Base-by-base conservation (phyloP, 2,888 invertebrate genomes). In the Panorpa germanica region DNA sequence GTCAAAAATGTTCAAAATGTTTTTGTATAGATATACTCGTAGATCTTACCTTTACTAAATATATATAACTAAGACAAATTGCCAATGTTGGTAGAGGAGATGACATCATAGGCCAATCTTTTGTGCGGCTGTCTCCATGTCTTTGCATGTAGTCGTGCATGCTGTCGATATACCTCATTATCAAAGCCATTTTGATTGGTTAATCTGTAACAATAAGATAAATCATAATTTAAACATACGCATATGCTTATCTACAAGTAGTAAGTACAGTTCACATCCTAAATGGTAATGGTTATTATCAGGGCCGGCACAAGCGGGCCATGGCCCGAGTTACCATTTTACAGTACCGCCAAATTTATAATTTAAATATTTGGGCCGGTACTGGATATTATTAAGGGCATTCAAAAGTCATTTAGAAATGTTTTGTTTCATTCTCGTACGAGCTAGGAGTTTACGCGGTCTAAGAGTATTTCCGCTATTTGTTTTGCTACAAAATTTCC, bases 101-200 rank as follows among this genome's bases (percentile, higher is more conserved):
- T 48, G 80, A 76, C 86, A 95, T 91, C 61, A 93, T 65, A 47
- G 80, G 72, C 83, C 83, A 91, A 56, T 76, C 70, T 55, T 81
- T 82, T 45, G 90, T 85, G 50, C 93, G 67, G 38, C 73, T 64
- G 63, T 85, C 82, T 63, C 80, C 75, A 62, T 78, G 66, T 65
- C 72, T 74, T 55, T 81, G 73, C 66, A 82, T 68, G 53, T 74
- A 70, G 53, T 67, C 65, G 57, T 80, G 73, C 59, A 82, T 70
- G 53, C 66, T 67, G 54, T 75, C 72, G 59, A 80, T 66, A 55
- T 72, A 74, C 55, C 73, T 69, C 62, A 77, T 65, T 59, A 82
- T 65, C 61, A 80, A 65, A 61, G 80, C 77, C 82, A 81, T 81
- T 51, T 50, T 55, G 52, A 52, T 59, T 45, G 43, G 40, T 40